Evolutionary conservation across 2,113 vertebrate species (phyloP), one percentile per base, ranked within the genome.

Genomic region (Ceratotherium simum): DNA sequence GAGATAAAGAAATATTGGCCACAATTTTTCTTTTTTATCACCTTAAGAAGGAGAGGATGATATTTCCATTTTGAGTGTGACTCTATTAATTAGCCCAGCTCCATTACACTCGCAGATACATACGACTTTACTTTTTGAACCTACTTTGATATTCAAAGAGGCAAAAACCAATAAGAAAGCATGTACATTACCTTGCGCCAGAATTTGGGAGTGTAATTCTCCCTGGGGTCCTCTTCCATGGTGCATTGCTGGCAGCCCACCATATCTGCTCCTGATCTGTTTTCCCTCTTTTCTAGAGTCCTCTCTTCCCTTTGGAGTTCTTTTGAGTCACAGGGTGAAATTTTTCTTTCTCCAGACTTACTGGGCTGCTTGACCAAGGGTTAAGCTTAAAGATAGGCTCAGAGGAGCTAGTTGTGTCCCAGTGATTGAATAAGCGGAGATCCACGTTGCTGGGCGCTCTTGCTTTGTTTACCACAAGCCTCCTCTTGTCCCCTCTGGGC

Each of bases 111-210:
- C 8, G 10, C 17, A 56, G n/a, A 89, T 36, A 83, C 56, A 56
- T n/a, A 83, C 20, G 27, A 70, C 36, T 97, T 93, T 36, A 56
- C 12, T 82, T 56, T 97, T 76, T 58, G 62, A 91, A 96, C 27
- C 6, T 48, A 64, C 56, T 95, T 91, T 83, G 67, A 78, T 91
- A 85, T 31, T 75, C 56, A 78, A 92, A 81, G 81, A 67, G 83
- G 83, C 80, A 97, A 58, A 98, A 54, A 91, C 89, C 72, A 84
- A 12, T 54, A 93, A 60, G 79, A 88, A 97, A 97, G 67, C 2
- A 90, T 92, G 16, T 92, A 90, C 88, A 86, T 98, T 97, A 99
- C 99, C 98, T 99, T 98, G 94, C 3, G 97, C 64, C 96, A 96
- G 86, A 95, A 94, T 95, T 93, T 89, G 56, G 73, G 83, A 83